Base-by-base conservation (phyloP, 2,113 vertebrate genomes). In the Grus americana region DNA sequence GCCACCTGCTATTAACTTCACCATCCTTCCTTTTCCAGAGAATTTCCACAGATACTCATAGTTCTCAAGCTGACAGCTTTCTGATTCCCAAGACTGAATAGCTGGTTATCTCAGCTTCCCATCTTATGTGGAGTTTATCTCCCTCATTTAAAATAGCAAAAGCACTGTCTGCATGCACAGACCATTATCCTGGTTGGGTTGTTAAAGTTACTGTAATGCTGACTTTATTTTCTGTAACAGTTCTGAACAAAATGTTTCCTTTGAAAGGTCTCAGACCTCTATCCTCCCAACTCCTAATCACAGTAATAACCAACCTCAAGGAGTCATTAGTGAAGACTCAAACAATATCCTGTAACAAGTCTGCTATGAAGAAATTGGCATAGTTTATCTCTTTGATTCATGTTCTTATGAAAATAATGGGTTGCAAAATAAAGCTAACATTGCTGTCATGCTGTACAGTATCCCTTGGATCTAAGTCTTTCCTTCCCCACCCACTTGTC, bases 201-300 rank as follows among this genome's bases (percentile, higher is more conserved):
- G 94, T 98, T 96, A 96, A 96, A 97, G 83, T 97, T 95, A 61
- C 79, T 79, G 92, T 90, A 97, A 94, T 95, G 87, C 94, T 97
- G 93, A 95, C 94, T 98, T 97, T 97, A 96, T 97, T 95, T 97
- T 95, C 92, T 96, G 34, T 95, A 94, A 74, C 74, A 66, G 93
- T 97, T 95, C 87, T 89, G 93, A 97, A 94, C 95, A 97, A 96
- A 98, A 97, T 90, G 92, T 96, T 97, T 97, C 92, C 95, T 97
- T 95, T 90, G 91, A 95, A 97, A 98, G 96, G 92, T 97, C 94
- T 97, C 94, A 96, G 94, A 95, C 96, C 94, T 98, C 95, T 97
- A 58, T 97, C 96, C 97, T 97, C 95, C 94, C 93, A 95, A 59
- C 90, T 98, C 90, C 96, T 98, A 96, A 98, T 97, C 97, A 97